Percentiles rank a stretch among this genome's conserved stretches.
phyloP scores from a whole-genome alignment of 2,797 vertebrate genomes.

The Sylvia borin region DNA sequence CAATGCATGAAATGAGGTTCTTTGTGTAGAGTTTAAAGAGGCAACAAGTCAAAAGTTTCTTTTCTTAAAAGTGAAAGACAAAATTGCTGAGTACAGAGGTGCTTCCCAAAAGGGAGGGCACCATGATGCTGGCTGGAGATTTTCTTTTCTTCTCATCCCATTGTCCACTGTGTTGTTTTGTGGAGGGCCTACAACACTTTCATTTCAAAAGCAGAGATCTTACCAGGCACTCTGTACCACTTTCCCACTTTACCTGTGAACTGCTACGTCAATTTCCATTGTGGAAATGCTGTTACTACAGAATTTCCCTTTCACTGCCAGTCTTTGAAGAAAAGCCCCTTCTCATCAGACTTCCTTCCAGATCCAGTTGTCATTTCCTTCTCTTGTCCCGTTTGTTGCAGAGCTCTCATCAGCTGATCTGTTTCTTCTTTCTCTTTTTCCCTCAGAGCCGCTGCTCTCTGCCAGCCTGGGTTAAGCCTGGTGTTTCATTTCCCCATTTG shows the following conservation, averaged over 20 bases:
- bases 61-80: neutral
- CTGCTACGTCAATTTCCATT: neutral
- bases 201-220: neutral
- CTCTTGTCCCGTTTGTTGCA: constrained; percentile 17
- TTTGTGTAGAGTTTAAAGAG: neutral
- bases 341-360: constrained; percentile 27
- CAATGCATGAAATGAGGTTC: neutral
- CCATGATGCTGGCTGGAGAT: neutral
- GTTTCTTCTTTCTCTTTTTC: constrained; percentile 45
- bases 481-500: constrained; percentile 39
- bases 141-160: neutral
- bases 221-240: neutral
- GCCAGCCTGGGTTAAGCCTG: neutral
- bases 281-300: neutral
- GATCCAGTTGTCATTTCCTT: constrained; percentile 42
- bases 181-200: neutral
- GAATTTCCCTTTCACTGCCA: neutral
- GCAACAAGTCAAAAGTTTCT: neutral
- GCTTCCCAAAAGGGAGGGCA: neutral
- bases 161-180: neutral
- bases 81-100: neutral
- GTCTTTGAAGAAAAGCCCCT: constrained; percentile 25
- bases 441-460: neutral
- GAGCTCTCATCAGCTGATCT: neutral
- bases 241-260: neutral